Percentiles rank a stretch among this genome's conserved stretches.
Conservation (phyloP, 2,113 vertebrate species). For the Ictidomys tridecemlineatus region DNA sequence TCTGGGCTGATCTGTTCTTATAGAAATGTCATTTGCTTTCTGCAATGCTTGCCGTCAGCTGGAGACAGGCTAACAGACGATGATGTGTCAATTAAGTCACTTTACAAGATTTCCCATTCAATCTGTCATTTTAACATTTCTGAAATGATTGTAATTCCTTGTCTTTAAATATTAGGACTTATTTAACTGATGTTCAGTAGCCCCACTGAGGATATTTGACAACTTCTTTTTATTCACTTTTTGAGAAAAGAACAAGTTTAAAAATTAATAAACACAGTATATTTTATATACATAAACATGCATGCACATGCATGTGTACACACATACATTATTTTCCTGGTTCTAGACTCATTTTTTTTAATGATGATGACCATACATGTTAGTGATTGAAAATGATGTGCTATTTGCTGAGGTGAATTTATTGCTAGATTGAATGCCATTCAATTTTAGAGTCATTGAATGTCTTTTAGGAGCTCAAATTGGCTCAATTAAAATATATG, state of each 20-base stretch:
- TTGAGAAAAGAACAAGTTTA: background rate
- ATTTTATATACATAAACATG: background rate
- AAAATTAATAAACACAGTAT: background rate
- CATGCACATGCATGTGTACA: background rate
- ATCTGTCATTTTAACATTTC: background rate
- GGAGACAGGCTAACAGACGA: background rate
- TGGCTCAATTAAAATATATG: background rate
- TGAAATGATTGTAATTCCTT: background rate
- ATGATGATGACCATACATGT: background rate
- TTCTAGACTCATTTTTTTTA: background rate
- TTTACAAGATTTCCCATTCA: background rate
- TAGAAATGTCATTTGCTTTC: background rate
- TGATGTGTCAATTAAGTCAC: background rate
- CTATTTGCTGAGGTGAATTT: background rate
- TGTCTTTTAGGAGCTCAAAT: background rate
- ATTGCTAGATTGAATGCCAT: background rate
- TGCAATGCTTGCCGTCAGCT: background rate
- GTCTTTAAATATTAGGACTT: constrained; percentile 41
- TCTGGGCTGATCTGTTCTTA: background rate
- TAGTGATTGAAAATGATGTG: background rate
- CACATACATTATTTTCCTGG: background rate
- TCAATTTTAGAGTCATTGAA: background rate
- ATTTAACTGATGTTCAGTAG: background rate
- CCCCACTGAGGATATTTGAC: background rate
- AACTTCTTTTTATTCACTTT: background rate